Evolutionary conservation across 2,797 vertebrate species (phyloP).

Genomic region (Lepilemur septentrionalis): DNA sequence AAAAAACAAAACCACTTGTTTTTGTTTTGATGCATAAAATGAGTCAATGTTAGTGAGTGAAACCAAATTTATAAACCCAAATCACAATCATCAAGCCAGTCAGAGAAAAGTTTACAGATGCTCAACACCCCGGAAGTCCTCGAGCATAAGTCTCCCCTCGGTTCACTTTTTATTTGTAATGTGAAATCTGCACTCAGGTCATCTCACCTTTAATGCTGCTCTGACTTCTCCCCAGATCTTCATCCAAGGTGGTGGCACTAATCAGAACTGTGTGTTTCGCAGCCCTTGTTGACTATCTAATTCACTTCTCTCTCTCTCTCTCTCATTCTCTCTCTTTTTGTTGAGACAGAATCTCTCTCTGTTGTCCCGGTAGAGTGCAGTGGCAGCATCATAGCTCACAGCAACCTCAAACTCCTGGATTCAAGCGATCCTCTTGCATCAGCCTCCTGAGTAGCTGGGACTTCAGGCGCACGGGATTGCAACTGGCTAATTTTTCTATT

Average conservation of each 20-base stretch:
- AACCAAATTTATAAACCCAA: background rate
- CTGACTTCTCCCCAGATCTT: background rate
- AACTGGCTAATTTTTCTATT: no score
- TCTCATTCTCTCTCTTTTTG: background rate
- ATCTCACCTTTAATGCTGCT: background rate
- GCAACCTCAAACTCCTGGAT: no score
- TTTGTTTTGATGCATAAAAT: background rate
- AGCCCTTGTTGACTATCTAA: background rate
- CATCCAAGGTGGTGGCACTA: background rate
- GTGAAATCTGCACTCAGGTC: background rate
- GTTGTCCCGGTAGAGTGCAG: no score
- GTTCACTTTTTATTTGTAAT: background rate
- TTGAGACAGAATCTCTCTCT: no score
- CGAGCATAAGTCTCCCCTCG: background rate
- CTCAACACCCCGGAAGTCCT: background rate
- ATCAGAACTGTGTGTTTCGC: background rate
- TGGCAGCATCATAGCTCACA: no score
- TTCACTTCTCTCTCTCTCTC: background rate
- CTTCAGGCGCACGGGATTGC: no score
- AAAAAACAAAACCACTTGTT: background rate
- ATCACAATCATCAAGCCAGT: background rate
- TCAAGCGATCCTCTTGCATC: no score
- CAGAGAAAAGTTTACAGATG: background rate
- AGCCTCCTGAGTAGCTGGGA: no score
- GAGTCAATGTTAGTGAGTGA: background rate